Percentiles rank a stretch among this genome's conserved stretches.
These are phyloP conservation scores for Erethizon dorsatum DNA, from an alignment of 2,797 vertebrate genomes.

Conservation along the genomic window DNA sequence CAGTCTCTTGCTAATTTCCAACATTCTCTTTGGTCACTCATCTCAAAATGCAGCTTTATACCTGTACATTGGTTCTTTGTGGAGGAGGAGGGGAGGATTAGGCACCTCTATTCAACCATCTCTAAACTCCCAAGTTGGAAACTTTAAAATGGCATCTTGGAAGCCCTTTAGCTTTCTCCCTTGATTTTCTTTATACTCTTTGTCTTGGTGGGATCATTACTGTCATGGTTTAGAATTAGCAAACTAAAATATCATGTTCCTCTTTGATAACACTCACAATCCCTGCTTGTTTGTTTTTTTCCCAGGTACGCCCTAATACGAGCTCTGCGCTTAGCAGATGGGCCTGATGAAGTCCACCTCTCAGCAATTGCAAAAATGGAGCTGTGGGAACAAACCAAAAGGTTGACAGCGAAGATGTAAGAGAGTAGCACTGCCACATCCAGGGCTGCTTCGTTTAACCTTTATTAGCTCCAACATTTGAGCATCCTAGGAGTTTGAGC, in stretches of 20 bases:
- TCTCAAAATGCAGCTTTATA: neutral
- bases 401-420: slow-evolving; percentile 91
- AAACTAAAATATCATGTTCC: accelerated
- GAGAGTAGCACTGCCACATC: accelerated
- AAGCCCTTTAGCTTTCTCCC: neutral
- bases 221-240: neutral
- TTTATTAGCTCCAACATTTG: accelerated
- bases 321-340: slow-evolving; percentile 94
- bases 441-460: accelerated
- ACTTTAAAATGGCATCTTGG: neutral
- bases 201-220: neutral
- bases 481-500: neutral
- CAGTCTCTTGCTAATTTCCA: neutral
- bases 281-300: neutral
- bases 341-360: slow-evolving; percentile 97
- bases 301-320: slow-evolving; percentile 92
- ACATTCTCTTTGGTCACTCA: neutral
- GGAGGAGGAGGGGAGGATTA: neutral
- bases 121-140: neutral
- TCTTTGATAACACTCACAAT: neutral
- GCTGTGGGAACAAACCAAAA: slow-evolving; percentile 92
- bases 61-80: neutral
- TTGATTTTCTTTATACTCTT: neutral
- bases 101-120: neutral
- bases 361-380: slow-evolving; percentile 94